Conservation (phyloP, 1,140 invertebrate species). For the Trinorchestia longiramus region DNA sequence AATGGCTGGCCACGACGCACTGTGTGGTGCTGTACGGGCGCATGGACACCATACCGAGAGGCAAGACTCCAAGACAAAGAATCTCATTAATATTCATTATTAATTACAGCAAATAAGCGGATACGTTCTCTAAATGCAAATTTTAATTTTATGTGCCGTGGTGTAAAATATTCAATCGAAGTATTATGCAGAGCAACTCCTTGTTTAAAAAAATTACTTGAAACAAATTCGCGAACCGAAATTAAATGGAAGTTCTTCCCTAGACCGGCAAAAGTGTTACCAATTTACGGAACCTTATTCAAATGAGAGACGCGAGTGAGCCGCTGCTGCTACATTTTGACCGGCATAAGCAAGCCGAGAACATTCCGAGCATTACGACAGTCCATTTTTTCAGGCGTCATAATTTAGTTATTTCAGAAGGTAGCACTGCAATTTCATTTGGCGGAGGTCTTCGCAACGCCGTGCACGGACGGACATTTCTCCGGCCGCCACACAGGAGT, state of each 20-base stretch:
- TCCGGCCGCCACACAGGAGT: neutral
- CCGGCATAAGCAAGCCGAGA: neutral
- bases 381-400: neutral
- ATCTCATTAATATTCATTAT: neutral
- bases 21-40: neutral
- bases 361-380: neutral
- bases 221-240: neutral
- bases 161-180: neutral
- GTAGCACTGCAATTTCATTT: neutral
- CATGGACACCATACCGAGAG: neutral
- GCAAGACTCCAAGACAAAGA: neutral
- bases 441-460: neutral
- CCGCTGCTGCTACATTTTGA: neutral
- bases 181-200: neutral
- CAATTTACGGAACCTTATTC: neutral
- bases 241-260: neutral
- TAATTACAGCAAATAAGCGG: neutral
- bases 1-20: neutral
- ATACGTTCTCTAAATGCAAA: neutral
- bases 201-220: neutral
- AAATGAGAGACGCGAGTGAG: neutral
- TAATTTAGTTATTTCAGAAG: neutral
- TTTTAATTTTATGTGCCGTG: neutral
- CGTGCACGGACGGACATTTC: constrained; percentile 6
- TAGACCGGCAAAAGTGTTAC: neutral